Conservation (phyloP, 2,888 invertebrate species). For the Adelphocoris suturalis region DNA sequence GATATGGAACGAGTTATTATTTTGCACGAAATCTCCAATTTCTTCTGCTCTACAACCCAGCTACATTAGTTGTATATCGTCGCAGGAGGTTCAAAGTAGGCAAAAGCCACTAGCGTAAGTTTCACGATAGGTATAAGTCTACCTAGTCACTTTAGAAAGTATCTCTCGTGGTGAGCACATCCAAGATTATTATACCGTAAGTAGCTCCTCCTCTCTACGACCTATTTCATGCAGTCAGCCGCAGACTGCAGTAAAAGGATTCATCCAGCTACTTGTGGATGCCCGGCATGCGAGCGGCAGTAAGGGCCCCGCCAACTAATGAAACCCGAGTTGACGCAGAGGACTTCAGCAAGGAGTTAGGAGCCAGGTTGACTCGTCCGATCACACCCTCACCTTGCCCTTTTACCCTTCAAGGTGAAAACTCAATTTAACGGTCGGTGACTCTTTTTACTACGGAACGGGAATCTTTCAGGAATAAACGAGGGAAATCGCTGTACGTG, state of each 20-base stretch:
- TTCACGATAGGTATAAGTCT: too few species aligned
- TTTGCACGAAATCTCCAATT: too few species aligned
- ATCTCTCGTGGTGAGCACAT: neutral
- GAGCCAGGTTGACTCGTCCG: neutral
- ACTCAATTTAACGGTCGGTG: conserved; percentile 51
- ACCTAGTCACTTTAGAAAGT: too few species aligned
- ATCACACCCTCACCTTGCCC: neutral
- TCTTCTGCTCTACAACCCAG: too few species aligned
- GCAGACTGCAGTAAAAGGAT: conserved; percentile 21
- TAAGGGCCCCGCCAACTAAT: neutral
- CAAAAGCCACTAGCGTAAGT: too few species aligned
- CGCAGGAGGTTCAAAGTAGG: too few species aligned
- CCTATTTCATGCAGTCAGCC: conserved; percentile 4
- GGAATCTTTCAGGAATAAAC: conserved; percentile 39
- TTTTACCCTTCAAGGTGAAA: conserved; percentile 40
- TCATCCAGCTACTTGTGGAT: conserved; percentile 17
- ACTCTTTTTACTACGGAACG: conserved; percentile 26
- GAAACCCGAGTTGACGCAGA: conserved; percentile 17
- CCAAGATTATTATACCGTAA: neutral
- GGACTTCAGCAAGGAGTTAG: neutral
- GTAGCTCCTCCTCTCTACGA: neutral
- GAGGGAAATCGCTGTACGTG: conserved; percentile 34
- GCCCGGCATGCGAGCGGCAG: conserved; percentile 6
- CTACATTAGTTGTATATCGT: too few species aligned
- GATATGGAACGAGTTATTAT: too few species aligned